Conservation (phyloP, 2,888 invertebrate genomes). For the Eugnorisma glareosa region DNA sequence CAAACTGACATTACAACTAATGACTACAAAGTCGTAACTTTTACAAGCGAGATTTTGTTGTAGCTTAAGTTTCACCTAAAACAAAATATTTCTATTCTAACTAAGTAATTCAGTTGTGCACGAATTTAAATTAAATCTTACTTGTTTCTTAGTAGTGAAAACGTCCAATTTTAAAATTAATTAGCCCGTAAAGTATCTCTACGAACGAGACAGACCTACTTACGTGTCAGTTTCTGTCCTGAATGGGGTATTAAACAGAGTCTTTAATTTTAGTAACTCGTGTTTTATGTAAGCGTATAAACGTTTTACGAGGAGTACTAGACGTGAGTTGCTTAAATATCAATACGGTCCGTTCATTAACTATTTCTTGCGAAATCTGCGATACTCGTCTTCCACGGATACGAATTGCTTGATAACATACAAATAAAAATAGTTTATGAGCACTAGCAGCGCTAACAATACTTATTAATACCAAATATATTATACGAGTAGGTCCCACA, state of each 20-base stretch:
- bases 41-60: not conserved
- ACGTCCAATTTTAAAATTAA: conserved; percentile 61
- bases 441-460: conserved; percentile 14
- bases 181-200: conserved; percentile 65
- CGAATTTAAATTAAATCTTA: conserved; percentile 26
- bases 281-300: conserved; percentile 81
- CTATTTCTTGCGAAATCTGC: conserved; percentile 54
- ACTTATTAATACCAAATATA: conserved; percentile 10
- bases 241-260: conserved; percentile 79
- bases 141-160: conserved; percentile 43
- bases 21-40: not conserved
- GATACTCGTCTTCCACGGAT: conserved; percentile 42
- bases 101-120: not conserved
- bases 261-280: conserved; percentile 81
- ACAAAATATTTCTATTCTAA: conserved; percentile 14
- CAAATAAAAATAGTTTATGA: conserved; percentile 22
- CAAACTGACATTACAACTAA: conserved; percentile 26
- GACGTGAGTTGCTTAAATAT: conserved; percentile 83
- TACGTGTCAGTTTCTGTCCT: conserved; percentile 75
- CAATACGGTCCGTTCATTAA: conserved; percentile 74
- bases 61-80: not conserved
- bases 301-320: conserved; percentile 82
- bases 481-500: not conserved
- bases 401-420: conserved; percentile 17
- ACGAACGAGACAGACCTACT: conserved; percentile 72